Base-by-base conservation (phyloP, 2,888 invertebrate species). In the Callosobruchus maculatus region DNA sequence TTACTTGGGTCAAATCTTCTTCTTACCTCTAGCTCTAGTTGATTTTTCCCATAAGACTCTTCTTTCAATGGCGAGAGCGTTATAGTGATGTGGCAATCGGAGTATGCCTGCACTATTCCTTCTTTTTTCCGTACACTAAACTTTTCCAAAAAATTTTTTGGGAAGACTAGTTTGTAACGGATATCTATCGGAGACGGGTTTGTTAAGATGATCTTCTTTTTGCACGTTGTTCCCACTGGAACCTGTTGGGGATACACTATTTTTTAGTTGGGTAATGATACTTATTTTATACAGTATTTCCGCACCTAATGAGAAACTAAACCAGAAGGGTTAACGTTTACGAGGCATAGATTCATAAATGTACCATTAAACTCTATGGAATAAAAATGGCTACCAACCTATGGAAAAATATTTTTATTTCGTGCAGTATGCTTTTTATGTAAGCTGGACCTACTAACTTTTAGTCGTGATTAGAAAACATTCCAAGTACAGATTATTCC, bases 101-200 rank as follows among this genome's bases (percentile, higher is more conserved):
- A 88, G 77, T 87, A 82, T 74, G 89, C 85, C 20, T 80, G 81
- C 31, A 90, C 87, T 18, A 86, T 85, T 9, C 90, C 90, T 9
- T 85, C 83, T 4, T 85, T 86, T 72, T 87, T 84, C 0, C 86
- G 83, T 79, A 90, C 87, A 77, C 88, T 88, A 78, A 89, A 90
- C 78, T 89, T 74, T 26, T 80, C 78, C n/a, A 74, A 77, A 22
- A 88, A 86, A 22, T 88, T 88, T 9, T 85, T 81, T 0, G 85
- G 77, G 77, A 88, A 88, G 67, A 84, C 82, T 78, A 92, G 87
- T 80, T 86, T 86, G 91, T 92, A 92, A 83, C 87, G 88, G 70
- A 92, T 83, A 20, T 90, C 86, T 70, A 91, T 83, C 49, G 89
- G 87, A 0, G 91, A 90, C 80, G 90, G 88, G 80, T 92, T 92